Base-by-base conservation (phyloP, 1,140 invertebrate genomes). In the Drosophila yakuba region DNA sequence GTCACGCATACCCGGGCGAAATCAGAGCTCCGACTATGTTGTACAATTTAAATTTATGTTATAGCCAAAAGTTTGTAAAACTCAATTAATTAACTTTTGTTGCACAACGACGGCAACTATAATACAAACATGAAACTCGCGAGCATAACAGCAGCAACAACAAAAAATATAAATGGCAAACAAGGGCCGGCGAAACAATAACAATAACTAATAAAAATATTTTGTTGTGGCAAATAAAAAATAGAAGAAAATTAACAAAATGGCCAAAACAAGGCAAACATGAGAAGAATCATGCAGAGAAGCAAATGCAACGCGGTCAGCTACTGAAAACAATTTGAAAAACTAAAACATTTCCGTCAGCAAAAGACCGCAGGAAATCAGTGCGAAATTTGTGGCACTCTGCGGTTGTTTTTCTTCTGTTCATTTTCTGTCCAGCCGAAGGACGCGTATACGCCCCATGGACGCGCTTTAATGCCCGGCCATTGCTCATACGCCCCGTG, bases 71-170 rank as follows among this genome's bases (percentile, higher is more conserved):
- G 61, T 89, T 89, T 89, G 66, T 59, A 83, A 77, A 89, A 89
- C 80, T 89, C 84, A 84, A 89, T 89, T 89, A 89, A 89, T 89
- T 89, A 89, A 89, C 84, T 89, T 89, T 89, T 78, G 84, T 74
- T 71, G 51, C 39, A 73, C 60, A 78, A 74, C 71, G 51, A 66
- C 57, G 59, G 56, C 74, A 77, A 57, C 59, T 71, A 55, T 74
- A 77, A 78, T 69, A 50, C 59, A 64, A 78, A 78, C 58, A 72
- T 58, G 64, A 36, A 77, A 60, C 39, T 50, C 51, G 74, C 62
- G 56, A 36, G 32, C 59, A 59, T 59, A 52, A 55, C 51, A 28
- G 20, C n/a, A 44, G 54, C 45, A 20, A 59, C 62, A 47, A 56
- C 60, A 61, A 56, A n/a, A n/a, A n/a, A n/a, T n/a, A 10, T 54